phyloP scores from a whole-genome alignment of 2,113 vertebrate genomes.

The Burhinus oedicnemus region DNA sequence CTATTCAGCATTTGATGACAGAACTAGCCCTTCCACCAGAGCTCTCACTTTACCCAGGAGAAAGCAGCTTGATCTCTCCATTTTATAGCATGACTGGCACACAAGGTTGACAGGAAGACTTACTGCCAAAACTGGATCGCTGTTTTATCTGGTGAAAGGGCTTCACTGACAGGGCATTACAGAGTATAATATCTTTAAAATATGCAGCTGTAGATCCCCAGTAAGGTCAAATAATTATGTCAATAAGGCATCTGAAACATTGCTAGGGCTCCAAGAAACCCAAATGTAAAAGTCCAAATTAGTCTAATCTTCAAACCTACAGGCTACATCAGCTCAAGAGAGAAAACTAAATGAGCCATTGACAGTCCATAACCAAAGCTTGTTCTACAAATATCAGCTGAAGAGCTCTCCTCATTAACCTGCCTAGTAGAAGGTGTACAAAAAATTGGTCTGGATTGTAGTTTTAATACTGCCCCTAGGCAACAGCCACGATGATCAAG shows the following conservation, averaged over 20 bases:
- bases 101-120: not conserved
- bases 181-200: not conserved
- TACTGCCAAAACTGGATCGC: not conserved
- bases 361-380: not conserved
- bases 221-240: not conserved
- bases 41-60: not conserved
- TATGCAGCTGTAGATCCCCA: not conserved
- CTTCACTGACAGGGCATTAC: not conserved
- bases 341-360: not conserved
- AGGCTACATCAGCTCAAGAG: not conserved
- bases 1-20: not conserved
- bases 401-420: not conserved
- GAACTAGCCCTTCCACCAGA: not conserved
- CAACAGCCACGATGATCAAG: not conserved
- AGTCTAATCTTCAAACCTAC: not conserved
- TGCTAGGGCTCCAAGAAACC: not conserved
- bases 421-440: not conserved
- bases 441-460: not conserved
- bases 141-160: not conserved
- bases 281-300: not conserved
- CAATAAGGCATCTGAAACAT: not conserved
- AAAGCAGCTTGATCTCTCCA: not conserved
- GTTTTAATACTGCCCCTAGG: not conserved
- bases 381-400: not conserved
- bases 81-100: not conserved